Evolutionary conservation across 2,888 invertebrate genomes (phyloP).

Genomic region (Podotricha telesiphe): DNA sequence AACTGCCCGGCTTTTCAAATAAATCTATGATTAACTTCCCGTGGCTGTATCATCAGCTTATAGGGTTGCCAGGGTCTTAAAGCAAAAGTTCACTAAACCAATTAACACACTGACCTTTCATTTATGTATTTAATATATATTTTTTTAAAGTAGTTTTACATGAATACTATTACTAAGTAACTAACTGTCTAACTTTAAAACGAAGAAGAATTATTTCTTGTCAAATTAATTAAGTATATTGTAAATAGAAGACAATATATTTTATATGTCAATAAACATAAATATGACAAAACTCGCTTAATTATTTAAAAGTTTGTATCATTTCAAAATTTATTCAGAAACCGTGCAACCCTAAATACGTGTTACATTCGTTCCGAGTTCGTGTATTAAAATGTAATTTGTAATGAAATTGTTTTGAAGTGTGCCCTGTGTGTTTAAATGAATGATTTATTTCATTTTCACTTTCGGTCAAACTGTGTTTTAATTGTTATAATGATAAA

Average conservation of each 20-base stretch:
- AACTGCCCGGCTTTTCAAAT: conserved; percentile 49
- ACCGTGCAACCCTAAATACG: conserved; percentile 2
- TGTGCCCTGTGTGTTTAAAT: background rate
- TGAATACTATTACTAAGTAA: no score
- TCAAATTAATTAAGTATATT: no score
- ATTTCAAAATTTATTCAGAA: background rate
- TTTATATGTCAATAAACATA: no score
- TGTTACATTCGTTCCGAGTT: background rate
- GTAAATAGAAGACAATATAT: no score
- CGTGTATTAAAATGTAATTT: conserved; percentile 21
- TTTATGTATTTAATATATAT: no score
- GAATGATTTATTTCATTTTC: conserved; percentile 14
- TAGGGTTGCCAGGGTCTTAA: conserved; percentile 10
- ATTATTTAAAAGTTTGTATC: no score
- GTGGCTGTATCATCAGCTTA: conserved; percentile 41
- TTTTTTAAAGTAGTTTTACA: no score
- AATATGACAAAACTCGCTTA: no score
- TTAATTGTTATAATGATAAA: background rate
- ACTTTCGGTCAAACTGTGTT: background rate
- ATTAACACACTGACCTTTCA: background rate
- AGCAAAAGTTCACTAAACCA: background rate
- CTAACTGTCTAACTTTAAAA: no score
- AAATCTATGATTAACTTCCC: conserved; percentile 56
- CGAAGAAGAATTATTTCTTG: no score
- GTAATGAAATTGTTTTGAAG: conserved; percentile 15